phyloP scores from a whole-genome alignment of 2,113 vertebrate genomes.

The Ivindomyrus marchei region DNA sequence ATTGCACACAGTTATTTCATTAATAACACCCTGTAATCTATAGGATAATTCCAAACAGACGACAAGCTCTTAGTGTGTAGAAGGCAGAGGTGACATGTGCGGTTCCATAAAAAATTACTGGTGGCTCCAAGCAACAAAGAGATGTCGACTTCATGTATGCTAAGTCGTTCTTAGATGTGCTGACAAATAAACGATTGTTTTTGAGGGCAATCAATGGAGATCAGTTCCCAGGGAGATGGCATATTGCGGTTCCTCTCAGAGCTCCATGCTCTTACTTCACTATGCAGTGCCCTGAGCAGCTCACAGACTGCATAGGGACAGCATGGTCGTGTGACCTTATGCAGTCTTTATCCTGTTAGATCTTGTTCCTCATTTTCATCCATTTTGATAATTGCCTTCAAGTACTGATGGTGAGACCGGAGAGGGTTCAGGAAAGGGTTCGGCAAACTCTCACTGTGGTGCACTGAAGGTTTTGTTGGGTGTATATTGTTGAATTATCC shows the following conservation, averaged over 20 bases:
- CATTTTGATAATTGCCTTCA: not conserved
- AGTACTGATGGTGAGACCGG: not conserved
- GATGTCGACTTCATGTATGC: not conserved
- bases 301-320: not conserved
- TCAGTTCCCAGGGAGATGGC: not conserved
- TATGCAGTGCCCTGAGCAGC: not conserved
- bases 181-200: not conserved
- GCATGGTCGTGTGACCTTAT: not conserved
- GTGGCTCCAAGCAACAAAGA: not conserved
- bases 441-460: not conserved
- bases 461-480: not conserved
- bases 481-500: not conserved
- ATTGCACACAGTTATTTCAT: not conserved
- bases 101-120: not conserved
- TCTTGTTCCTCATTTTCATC: not conserved
- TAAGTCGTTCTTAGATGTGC: not conserved
- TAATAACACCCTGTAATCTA: not conserved
- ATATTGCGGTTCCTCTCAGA: not conserved
- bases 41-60: not conserved
- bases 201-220: not conserved
- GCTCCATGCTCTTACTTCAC: not conserved
- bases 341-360: not conserved
- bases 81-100: not conserved
- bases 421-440: not conserved
- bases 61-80: not conserved